Percentiles rank a stretch among this genome's conserved stretches.
phyloP scores from a whole-genome alignment of 2,888 invertebrate species.

The Mesorhabditis spiculigera region DNA sequence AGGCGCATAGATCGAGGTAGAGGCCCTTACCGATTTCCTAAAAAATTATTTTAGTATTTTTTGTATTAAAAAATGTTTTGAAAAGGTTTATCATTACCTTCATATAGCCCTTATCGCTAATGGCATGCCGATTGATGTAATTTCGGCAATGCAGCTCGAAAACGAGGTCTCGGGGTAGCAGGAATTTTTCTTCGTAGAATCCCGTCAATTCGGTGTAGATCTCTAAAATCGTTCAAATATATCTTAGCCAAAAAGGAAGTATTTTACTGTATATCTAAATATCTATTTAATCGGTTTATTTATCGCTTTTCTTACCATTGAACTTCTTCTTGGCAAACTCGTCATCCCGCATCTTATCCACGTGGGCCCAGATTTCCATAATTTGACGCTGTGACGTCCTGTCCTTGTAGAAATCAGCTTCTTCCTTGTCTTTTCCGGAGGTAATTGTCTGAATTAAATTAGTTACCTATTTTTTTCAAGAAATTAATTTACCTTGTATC shows the following conservation, averaged over 20 bases:
- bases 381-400: conserved; percentile 44
- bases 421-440: conserved; percentile 43
- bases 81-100: conserved; percentile 24
- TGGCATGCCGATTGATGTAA: conserved; percentile 58
- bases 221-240: conserved; percentile 24
- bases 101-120: conserved; percentile 50
- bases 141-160: conserved; percentile 57
- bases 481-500: conserved; percentile 43
- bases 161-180: conserved; percentile 45
- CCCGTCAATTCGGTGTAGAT: conserved; percentile 40
- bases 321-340: conserved; percentile 44
- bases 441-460: conserved; percentile 35
- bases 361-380: conserved; percentile 56
- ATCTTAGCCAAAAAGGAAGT: too few relatives aligned
- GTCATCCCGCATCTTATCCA: conserved; percentile 47
- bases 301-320: conserved; percentile 25
- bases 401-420: conserved; percentile 48
- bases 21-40: conserved; percentile 58
- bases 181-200: conserved; percentile 42
- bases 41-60: background rate
- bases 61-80: background rate
- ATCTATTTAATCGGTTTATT: background rate
- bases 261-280: background rate
- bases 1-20: conserved; percentile 57
- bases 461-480: conserved; percentile 29